Percentiles rank a stretch among this genome's conserved stretches.
Conservation (phyloP, 2,888 invertebrate species). For the Idaea straminata region DNA sequence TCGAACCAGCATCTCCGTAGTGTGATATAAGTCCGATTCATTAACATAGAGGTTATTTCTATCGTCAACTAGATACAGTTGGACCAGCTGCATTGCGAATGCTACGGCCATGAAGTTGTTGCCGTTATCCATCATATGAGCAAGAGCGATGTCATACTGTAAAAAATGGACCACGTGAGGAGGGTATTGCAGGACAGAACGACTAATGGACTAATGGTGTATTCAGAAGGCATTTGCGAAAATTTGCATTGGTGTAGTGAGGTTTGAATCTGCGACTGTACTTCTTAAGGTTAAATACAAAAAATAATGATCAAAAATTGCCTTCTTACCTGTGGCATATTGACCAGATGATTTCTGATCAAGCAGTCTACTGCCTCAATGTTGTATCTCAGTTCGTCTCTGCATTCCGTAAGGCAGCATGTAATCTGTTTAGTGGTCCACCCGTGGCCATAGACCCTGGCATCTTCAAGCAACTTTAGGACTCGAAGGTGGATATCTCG, state of each 20-base stretch:
- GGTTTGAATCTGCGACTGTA: too few relatives aligned
- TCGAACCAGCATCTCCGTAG: constrained; percentile 90
- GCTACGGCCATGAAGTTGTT: constrained; percentile 89
- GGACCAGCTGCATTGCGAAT: constrained; percentile 95
- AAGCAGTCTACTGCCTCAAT: constrained; percentile 94
- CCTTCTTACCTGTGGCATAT: constrained; percentile 82
- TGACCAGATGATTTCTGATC: constrained; percentile 90
- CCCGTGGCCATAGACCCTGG: constrained; percentile 90
- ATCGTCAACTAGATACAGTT: constrained; percentile 91
- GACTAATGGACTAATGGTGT: background rate
- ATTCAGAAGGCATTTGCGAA: background rate
- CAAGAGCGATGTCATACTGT: constrained; percentile 89
- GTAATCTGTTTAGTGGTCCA: constrained; percentile 96
- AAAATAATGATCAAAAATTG: too few relatives aligned
- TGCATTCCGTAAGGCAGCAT: constrained; percentile 91
- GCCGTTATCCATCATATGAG: constrained; percentile 93
- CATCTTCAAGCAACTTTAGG: constrained; percentile 94
- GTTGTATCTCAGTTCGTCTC: constrained; percentile 94
- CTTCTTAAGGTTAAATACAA: too few relatives aligned
- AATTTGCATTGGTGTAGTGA: background rate
- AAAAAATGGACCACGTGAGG: constrained; percentile 7
- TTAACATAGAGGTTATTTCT: constrained; percentile 86
- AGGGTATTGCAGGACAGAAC: background rate
- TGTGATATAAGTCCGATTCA: constrained; percentile 92
- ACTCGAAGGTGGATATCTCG: constrained; percentile 94